Evolutionary conservation across 2,797 vertebrate species (phyloP).

Genomic region (Enoplosus armatus): DNA sequence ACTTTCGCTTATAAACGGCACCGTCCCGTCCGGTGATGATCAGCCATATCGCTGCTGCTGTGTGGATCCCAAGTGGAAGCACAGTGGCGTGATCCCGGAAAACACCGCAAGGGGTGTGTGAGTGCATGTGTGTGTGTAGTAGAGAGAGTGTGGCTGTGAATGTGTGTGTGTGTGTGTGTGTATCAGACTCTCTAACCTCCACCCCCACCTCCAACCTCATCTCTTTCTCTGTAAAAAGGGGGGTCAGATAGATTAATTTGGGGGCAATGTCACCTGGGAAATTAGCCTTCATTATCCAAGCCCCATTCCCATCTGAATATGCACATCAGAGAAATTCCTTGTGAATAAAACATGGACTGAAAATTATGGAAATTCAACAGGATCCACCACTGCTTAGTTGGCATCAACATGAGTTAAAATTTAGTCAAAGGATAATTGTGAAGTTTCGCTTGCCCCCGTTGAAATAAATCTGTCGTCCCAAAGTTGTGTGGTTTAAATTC

Average conservation of each 20-base stretch:
- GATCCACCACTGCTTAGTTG: constrained; percentile 28
- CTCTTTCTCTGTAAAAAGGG: neutral
- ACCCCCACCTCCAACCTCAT: constrained; percentile 13
- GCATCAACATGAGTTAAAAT: constrained; percentile 10
- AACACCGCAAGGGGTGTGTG: constrained; percentile 78
- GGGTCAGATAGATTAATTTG: constrained; percentile 48
- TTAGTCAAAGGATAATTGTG: neutral
- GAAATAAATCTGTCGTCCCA: neutral
- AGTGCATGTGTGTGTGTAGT: constrained; percentile 26
- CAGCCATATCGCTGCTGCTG: constrained; percentile 75
- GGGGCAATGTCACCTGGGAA: constrained; percentile 53
- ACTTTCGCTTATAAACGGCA: constrained; percentile 58
- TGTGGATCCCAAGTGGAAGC: constrained; percentile 73
- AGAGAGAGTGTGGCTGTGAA: neutral
- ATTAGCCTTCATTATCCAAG: constrained; percentile 57
- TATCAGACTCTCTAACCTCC: constrained; percentile 17
- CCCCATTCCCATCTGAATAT: constrained; percentile 23
- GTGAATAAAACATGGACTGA: constrained; percentile 60
- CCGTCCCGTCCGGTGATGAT: constrained; percentile 75
- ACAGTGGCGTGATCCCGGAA: constrained; percentile 80
- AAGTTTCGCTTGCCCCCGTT: neutral
- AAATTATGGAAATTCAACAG: constrained; percentile 61
- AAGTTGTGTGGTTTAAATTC: neutral
- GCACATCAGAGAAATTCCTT: constrained; percentile 54
- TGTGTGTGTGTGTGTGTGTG: neutral